Base-by-base conservation (phyloP, 2,888 invertebrate species). In the Agriotes lineatus region DNA sequence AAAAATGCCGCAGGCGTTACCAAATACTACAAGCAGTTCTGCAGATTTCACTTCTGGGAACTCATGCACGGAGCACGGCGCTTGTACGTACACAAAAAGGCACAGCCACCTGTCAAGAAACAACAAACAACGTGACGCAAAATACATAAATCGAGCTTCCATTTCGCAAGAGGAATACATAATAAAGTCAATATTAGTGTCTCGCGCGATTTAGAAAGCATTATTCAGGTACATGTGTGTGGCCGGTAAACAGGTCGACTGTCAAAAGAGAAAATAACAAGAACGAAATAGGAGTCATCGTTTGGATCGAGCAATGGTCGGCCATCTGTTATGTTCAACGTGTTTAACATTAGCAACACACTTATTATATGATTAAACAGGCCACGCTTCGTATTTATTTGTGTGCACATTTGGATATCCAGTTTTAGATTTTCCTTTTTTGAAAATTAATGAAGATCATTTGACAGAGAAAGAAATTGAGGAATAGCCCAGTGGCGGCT, bases 241-340 rank as follows among this genome's bases (percentile, higher is more conserved):
- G 59, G 48, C 33, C 50, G 25, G 39, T 58, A 66, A 66, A 52
- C 65, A 65, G 66, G 66, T 66, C 66, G 59, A 59, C 48, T 58
- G 42, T 59, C 66, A 66, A 59, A 66, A 66, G 66, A 66, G 66
- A 66, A 65, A 66, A 56, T 57, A 45, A 56, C 45, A 22, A 14
- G 44, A 35, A 45, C 63, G 35, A 25, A 59, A 42, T 50, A 62
- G 62, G 35, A 22, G n/a, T 14, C n/a, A 33, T 18, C 52, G 52
- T 16, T 18, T 33, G 18, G 18, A 33, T 33, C 19, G 9, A 48
- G 18, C 25, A 18, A 16, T 18, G 33, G 33, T 18, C 12, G 22
- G 22, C 48, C 48, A 48, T 48, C 48, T 48, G 48, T 12, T 22
- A 25, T 9, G 22, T 25, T 1, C 10, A 25, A 7, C 9, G 16